phyloP scores from a whole-genome alignment of 2,797 vertebrate species.

The Parambassis ranga region DNA sequence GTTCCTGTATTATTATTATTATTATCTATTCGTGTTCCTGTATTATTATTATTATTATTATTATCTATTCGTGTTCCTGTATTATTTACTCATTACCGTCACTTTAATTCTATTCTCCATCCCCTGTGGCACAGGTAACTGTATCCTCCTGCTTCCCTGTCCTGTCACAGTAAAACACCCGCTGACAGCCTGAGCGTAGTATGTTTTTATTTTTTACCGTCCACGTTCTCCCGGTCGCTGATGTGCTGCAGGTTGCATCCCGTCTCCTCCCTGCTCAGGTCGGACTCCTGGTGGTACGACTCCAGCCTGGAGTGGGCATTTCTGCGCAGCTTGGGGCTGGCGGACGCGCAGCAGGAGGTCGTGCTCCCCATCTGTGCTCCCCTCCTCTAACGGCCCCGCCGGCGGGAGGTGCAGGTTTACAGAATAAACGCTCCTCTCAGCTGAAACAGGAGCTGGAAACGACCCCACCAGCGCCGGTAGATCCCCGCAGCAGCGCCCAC shows the following conservation, averaged over 20 bases:
- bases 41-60: too few species aligned
- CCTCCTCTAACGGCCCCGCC: neutral
- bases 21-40: too few species aligned
- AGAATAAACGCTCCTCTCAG: neutral
- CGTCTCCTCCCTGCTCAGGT: conserved; percentile 88
- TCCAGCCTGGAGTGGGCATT: conserved; percentile 89
- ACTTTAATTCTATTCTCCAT: too few species aligned
- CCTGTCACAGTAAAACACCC: too few species aligned
- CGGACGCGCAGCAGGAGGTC: conserved; percentile 90
- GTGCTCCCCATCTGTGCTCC: conserved; percentile 85
- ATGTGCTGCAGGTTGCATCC: conserved; percentile 92
- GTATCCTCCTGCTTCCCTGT: too few species aligned
- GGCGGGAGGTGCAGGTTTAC: neutral
- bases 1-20: too few species aligned
- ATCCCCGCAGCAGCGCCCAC: conserved; percentile 17
- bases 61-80: too few species aligned
- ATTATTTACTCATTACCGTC: too few species aligned
- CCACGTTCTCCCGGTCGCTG: conserved; percentile 91
- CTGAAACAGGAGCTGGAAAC: neutral
- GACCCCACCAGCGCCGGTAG: neutral
- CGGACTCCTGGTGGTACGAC: conserved; percentile 87
- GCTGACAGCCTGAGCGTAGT: accelerated
- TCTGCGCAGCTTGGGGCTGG: conserved; percentile 88
- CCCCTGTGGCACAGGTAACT: too few species aligned
- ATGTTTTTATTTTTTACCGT: conserved; percentile 78